Conservation (phyloP, 2,797 vertebrate genomes). For the Chrysocyon brachyurus region DNA sequence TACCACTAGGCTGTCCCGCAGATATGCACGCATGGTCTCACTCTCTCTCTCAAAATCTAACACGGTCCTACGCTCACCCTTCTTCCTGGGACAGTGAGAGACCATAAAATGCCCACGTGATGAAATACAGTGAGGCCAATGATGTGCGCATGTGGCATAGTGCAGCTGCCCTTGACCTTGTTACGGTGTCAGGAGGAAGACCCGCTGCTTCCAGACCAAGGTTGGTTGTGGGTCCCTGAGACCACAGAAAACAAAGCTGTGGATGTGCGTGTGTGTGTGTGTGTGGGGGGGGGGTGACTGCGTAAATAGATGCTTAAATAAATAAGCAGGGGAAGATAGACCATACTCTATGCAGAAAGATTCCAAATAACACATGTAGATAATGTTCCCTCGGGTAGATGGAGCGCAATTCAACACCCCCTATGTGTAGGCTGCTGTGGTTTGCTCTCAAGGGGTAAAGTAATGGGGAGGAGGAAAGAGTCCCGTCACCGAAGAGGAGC, state of each 20-base stretch:
- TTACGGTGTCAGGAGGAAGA: not conserved
- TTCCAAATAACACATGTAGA: not conserved
- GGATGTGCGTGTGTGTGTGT: not conserved
- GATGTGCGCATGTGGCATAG: fast-evolving
- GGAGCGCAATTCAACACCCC: not conserved
- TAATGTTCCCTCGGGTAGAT: not conserved
- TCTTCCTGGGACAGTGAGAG: not conserved
- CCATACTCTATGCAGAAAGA: no score
- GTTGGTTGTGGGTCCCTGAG: not conserved
- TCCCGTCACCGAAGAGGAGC: not conserved
- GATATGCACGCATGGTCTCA: no score
- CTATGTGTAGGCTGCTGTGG: not conserved
- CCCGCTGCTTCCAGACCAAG: not conserved
- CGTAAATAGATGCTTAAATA: not conserved
- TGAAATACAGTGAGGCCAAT: not conserved
- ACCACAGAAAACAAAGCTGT: not conserved
- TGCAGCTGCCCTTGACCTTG: not conserved
- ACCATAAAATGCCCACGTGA: not conserved
- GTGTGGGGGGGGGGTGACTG: not conserved
- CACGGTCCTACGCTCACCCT: not conserved
- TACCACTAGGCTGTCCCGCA: not conserved
- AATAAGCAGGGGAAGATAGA: not conserved
- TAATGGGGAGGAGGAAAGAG: not conserved
- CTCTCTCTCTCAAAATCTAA: not conserved
- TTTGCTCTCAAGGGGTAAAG: not conserved